Conservation (phyloP, 1,140 invertebrate genomes). For the Matsumurasca onukii region DNA sequence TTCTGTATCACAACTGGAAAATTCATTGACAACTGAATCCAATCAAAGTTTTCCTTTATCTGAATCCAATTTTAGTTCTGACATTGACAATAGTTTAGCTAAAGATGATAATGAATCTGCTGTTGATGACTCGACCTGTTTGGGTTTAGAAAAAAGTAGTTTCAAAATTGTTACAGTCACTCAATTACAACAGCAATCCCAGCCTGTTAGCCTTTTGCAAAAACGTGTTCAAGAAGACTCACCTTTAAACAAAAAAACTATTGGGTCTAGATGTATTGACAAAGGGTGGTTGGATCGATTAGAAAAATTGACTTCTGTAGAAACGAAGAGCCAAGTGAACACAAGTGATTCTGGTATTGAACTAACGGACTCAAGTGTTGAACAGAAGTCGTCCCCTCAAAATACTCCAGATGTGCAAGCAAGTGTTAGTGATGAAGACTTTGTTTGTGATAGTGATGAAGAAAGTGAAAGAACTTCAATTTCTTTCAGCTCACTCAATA, state of each 20-base stretch:
- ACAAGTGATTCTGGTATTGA: conserved; percentile 34
- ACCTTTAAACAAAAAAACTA: conserved; percentile 41
- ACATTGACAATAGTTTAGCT: conserved; percentile 3
- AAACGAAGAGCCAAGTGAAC: conserved; percentile 31
- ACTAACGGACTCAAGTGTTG: conserved; percentile 34
- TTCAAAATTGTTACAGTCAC: conserved; percentile 44
- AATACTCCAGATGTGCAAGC: not conserved
- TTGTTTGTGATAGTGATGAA: conserved; percentile 65
- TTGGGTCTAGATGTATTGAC: conserved; percentile 51
- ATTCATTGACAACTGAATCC: no score
- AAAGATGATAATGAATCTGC: conserved; percentile 22
- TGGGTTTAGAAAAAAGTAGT: conserved; percentile 37
- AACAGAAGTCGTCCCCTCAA: not conserved
- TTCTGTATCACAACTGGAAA: conserved; percentile 37
- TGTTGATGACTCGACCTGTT: no score
- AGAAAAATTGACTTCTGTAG: conserved; percentile 36
- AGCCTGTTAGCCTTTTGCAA: conserved; percentile 50
- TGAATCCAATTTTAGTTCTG: no score
- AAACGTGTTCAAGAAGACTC: no score
- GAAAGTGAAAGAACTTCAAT: conserved; percentile 55
- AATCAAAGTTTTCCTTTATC: no score
- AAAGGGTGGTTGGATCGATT: conserved; percentile 57
- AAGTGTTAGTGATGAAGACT: conserved; percentile 51
- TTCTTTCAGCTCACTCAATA: not conserved
- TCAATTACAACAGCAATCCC: conserved; percentile 37